Evolutionary conservation across 2,113 vertebrate genomes (phyloP).

Genomic region (Microcebus jonahi): DNA sequence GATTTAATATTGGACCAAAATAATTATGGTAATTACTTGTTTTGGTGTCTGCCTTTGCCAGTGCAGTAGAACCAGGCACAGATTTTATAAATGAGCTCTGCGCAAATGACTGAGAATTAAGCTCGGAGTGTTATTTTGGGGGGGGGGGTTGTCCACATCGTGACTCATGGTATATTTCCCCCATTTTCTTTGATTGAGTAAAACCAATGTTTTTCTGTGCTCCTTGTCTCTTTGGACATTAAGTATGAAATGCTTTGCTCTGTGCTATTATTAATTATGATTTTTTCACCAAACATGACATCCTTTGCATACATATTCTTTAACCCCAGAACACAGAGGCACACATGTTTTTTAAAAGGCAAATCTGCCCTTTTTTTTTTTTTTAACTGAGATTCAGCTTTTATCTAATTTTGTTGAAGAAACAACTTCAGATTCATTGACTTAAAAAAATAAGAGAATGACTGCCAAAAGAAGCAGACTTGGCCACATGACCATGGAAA

Average conservation of each 20-base stretch:
- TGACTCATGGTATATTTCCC: slow-evolving; percentile 67
- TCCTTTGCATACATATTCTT: slow-evolving; percentile 60
- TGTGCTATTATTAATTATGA: slow-evolving; percentile 56
- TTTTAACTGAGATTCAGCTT: slow-evolving; percentile 45
- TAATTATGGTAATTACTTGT: slow-evolving; percentile 67
- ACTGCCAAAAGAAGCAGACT: slow-evolving; percentile 8
- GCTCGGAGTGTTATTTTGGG: background rate
- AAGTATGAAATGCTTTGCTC: slow-evolving; percentile 41
- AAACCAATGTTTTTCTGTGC: slow-evolving; percentile 44
- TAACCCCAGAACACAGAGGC: slow-evolving; percentile 24
- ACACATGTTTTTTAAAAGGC: slow-evolving; percentile 55
- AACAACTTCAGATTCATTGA: slow-evolving; percentile 44
- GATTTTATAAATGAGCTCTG: slow-evolving; percentile 69
- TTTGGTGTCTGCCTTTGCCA: slow-evolving; percentile 73
- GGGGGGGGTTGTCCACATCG: slow-evolving; percentile 1
- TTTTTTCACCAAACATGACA: slow-evolving; percentile 55
- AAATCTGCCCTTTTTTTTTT: slow-evolving; percentile 42
- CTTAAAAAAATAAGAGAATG: slow-evolving; percentile 64
- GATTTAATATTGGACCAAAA: slow-evolving; percentile 61
- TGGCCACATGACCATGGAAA: slow-evolving; percentile 42
- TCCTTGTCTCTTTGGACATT: slow-evolving; percentile 54
- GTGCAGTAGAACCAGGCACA: slow-evolving; percentile 59
- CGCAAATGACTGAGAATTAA: slow-evolving; percentile 66
- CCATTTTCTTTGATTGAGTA: slow-evolving; percentile 54
- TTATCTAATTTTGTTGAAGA: slow-evolving; percentile 54